Evolutionary conservation across 2,888 invertebrate species (phyloP), one percentile per base, ranked within the genome.

Genomic region (Drosophila putrida): DNA sequence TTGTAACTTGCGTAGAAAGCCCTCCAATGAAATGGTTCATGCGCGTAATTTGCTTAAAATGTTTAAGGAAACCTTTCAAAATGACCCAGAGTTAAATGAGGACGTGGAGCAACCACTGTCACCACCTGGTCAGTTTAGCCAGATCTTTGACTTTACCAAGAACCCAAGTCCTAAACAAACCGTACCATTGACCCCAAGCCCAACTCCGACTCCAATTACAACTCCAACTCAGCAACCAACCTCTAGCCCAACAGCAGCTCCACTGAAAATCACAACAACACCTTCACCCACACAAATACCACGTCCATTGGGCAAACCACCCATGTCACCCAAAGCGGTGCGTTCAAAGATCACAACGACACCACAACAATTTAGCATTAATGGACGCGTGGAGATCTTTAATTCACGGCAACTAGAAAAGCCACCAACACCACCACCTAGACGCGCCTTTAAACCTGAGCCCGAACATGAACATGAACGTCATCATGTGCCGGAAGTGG

Each of bases 31-130:
- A 82, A 91, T 91, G 87, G 88, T 91, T 43, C 91, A 91, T 77
- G 90, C 90, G 44, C 90, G 91, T 28, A 91, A 91, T 75, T 75
- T 91, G 50, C 74, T 91, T 15, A 90, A 88, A 89, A 91, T 91
- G 82, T 91, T 91, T 54, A 91, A 91, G 62, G 90, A 91, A 33
- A 91, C 91, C 38, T 91, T 91, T 78, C 86, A 90, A 53, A 90
- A 83, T 68, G 91, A 91, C 31, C 79, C 81, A n/a, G 86, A 90
- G 31, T 53, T 90, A 47, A 85, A 81, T 50, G 90, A 91, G 68
- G 73, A 71, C n/a, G 67, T 63, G 2, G 73, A 80, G 55, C 65
- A 62, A 25, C 33, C 58, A 4, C 53, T 31, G 27, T 62, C 65
- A 4, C 65, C 75, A 5, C 50, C 71, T 4, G 81, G 81, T 25